Evolutionary conservation across 2,113 vertebrate genomes (phyloP).

Genomic region (Tyto alba): DNA sequence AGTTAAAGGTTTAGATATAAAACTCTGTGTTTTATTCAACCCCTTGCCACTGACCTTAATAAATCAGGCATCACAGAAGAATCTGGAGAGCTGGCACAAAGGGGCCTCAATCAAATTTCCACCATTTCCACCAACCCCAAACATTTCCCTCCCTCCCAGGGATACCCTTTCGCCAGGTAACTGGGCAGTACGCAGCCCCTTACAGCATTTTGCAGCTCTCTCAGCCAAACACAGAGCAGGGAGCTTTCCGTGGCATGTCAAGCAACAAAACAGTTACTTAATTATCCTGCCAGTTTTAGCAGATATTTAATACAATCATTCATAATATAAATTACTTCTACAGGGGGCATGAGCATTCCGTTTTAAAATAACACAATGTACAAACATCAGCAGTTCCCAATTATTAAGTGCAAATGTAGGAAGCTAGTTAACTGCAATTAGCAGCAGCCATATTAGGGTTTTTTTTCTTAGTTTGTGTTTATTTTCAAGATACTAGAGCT

Average conservation of each 20-base stretch:
- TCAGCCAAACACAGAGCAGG: background rate
- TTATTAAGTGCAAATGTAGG: background rate
- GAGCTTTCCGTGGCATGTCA: background rate
- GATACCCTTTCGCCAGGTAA: background rate
- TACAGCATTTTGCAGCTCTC: background rate
- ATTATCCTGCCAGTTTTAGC: background rate
- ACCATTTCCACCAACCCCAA: background rate
- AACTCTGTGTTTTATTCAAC: background rate
- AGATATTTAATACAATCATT: background rate
- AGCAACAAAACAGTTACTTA: background rate
- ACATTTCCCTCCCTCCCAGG: background rate
- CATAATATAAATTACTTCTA: background rate
- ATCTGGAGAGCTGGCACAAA: background rate
- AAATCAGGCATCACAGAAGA: background rate
- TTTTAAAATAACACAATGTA: background rate
- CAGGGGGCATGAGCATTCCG: background rate
- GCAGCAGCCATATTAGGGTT: background rate
- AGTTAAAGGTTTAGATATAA: background rate
- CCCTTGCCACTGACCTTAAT: background rate
- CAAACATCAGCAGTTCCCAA: background rate
- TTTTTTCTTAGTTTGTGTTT: background rate
- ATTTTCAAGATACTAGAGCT: background rate
- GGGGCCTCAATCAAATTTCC: background rate
- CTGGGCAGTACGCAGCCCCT: background rate
- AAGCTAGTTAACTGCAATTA: conserved; percentile 7